Percentiles rank a stretch among this genome's conserved stretches.
These are phyloP conservation scores for Podabrus alpinus DNA, from an alignment of 2,888 invertebrate species.

Conservation along the genomic window DNA sequence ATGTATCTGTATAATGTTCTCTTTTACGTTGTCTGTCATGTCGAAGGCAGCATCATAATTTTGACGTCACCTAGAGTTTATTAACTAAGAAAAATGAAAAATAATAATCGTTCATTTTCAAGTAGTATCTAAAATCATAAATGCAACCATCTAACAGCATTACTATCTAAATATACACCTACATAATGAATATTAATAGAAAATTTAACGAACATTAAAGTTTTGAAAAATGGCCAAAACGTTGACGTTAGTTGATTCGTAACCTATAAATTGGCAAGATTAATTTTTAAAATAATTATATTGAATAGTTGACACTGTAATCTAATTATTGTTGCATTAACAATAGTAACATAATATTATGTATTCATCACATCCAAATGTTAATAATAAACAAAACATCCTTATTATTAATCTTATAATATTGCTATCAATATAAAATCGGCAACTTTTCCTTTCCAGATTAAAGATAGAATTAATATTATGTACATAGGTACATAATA, in stretches of 20 bases:
- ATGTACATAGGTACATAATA: too few relatives aligned
- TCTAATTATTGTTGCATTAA: background rate
- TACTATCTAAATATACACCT: background rate
- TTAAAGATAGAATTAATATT: too few relatives aligned
- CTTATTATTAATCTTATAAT: background rate
- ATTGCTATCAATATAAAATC: background rate
- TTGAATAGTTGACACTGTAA: background rate
- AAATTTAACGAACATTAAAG: background rate
- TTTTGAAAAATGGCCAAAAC: background rate
- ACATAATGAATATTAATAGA: background rate
- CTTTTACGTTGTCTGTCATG: constrained; percentile 18
- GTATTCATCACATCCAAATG: background rate
- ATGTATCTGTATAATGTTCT: constrained; percentile 34
- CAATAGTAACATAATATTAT: background rate
- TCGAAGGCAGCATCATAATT: background rate
- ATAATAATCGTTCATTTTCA: background rate
- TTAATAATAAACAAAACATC: background rate
- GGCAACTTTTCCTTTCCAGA: background rate
- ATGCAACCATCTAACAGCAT: background rate
- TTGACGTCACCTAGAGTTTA: constrained; percentile 19
- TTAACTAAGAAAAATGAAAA: background rate
- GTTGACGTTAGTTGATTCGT: background rate
- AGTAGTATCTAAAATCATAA: background rate
- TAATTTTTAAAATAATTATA: background rate
- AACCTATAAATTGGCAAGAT: background rate